Evolutionary conservation across 2,113 vertebrate species (phyloP).

Genomic region (Mormyrus lacerda): DNA sequence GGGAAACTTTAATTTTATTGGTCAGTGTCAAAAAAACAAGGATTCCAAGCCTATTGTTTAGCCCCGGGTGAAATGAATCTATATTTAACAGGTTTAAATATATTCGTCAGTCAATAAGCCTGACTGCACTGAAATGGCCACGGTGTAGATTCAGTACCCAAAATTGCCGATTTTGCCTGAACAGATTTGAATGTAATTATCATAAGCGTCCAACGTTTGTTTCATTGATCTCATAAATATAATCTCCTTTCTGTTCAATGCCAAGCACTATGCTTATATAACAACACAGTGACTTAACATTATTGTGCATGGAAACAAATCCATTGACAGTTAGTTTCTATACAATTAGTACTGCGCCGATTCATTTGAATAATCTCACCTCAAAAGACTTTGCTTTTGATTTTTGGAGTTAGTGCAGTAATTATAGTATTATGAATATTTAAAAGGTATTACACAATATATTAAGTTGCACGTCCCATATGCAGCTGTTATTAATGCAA

Average conservation of each 20-base stretch:
- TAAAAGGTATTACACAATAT: background rate
- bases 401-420: background rate
- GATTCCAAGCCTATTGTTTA: background rate
- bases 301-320: background rate
- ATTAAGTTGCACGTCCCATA: background rate
- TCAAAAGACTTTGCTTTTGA: background rate
- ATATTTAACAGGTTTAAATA: background rate
- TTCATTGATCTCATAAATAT: background rate
- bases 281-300: background rate
- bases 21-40: background rate
- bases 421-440: background rate
- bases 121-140: conserved; percentile 1
- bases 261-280: background rate
- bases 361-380: background rate
- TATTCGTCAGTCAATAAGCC: background rate
- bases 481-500: background rate
- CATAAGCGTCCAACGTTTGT: background rate
- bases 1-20: background rate
- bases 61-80: background rate
- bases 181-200: background rate
- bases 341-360: background rate
- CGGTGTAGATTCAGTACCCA: background rate
- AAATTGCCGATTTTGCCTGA: background rate
- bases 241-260: background rate
- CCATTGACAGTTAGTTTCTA: background rate